Evolutionary conservation across 1,140 invertebrate genomes (phyloP).

Genomic region (Vanessa tameamea): DNA sequence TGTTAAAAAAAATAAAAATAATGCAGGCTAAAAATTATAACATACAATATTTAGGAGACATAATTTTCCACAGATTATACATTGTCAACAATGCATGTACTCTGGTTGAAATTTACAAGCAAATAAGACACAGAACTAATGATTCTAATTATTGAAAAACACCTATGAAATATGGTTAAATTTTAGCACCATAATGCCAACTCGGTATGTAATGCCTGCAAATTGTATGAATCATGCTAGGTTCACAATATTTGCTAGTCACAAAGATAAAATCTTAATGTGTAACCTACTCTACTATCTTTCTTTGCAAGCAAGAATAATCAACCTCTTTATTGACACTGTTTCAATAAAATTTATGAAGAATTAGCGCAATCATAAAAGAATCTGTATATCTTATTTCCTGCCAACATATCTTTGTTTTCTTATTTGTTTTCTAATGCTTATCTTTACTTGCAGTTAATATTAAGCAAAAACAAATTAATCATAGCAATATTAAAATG

Average conservation of each 20-base stretch:
- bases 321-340: background rate
- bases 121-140: slow-evolving; percentile 58
- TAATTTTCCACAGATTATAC: slow-evolving; percentile 67
- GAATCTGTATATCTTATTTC: too few species aligned
- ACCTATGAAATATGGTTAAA: slow-evolving; percentile 49
- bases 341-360: background rate
- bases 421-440: too few species aligned
- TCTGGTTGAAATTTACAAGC: slow-evolving; percentile 50
- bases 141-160: slow-evolving; percentile 57
- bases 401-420: too few species aligned
- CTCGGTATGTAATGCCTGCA: slow-evolving; percentile 39
- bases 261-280: slow-evolving; percentile 36
- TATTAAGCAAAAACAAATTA: background rate
- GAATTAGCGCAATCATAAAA: too few species aligned
- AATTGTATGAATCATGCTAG: slow-evolving; percentile 46
- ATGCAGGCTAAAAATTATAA: slow-evolving; percentile 38
- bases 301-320: slow-evolving; percentile 13
- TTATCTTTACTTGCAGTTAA: background rate
- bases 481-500: too few species aligned
- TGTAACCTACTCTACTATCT: slow-evolving; percentile 32
- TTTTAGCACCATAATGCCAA: slow-evolving; percentile 60
- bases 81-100: slow-evolving; percentile 44
- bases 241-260: slow-evolving; percentile 28
- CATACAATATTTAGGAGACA: slow-evolving; percentile 60
- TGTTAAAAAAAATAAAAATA: slow-evolving; percentile 3